phyloP scores from a whole-genome alignment of 2,113 vertebrate species.

The Cricetomys ansorgei region DNA sequence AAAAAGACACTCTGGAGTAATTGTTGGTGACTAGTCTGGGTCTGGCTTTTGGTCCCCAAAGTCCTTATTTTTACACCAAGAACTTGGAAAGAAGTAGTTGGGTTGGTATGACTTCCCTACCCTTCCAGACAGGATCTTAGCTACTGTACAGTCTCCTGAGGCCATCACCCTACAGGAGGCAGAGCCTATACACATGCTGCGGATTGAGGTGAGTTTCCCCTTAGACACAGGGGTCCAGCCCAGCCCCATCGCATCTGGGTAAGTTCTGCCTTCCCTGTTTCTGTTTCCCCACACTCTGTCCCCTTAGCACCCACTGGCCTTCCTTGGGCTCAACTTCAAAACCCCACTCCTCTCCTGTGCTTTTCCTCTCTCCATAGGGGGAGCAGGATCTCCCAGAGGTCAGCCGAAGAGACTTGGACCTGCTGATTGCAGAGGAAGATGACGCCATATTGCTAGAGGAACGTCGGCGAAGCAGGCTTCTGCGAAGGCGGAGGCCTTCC shows the following conservation, averaged over 20 bases:
- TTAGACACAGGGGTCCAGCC: neutral
- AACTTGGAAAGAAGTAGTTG: neutral
- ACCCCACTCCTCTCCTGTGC: neutral
- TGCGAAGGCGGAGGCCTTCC: fast-evolving
- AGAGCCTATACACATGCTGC: constrained; percentile 80
- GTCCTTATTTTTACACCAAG: neutral
- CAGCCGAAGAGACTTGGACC: constrained; percentile 87
- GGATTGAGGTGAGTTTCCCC: constrained; percentile 83
- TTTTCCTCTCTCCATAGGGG: constrained; percentile 74
- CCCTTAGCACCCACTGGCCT: neutral
- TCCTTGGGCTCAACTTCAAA: neutral
- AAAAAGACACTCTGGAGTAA: neutral
- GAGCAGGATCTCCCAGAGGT: constrained; percentile 89
- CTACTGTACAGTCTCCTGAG: constrained; percentile 78
- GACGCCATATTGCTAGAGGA: constrained; percentile 84
- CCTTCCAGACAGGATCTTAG: constrained; percentile 33
- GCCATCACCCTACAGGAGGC: constrained; percentile 89
- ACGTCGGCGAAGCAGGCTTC: neutral
- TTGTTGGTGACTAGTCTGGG: neutral
- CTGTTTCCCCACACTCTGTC: neutral
- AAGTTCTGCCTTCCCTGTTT: neutral
- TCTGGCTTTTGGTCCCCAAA: neutral
- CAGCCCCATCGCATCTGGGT: fast-evolving
- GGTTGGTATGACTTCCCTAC: constrained; percentile 14
- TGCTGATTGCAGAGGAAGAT: constrained; percentile 88